Conservation (phyloP, 2,113 vertebrate genomes). For the Bos indicus region DNA sequence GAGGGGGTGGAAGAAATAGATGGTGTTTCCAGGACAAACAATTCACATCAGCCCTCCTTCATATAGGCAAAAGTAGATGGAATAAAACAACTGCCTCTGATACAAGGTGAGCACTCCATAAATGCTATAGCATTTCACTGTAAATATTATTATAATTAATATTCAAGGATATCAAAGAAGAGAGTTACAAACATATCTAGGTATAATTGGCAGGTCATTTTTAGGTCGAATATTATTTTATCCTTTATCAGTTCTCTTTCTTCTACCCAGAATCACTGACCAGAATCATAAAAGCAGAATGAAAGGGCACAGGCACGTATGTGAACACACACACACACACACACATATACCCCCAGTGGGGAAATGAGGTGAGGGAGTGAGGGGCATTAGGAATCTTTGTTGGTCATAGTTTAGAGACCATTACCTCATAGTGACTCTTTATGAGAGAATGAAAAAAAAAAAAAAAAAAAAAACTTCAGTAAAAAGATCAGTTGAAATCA, state of each 20-base stretch:
- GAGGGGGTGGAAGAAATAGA: background rate
- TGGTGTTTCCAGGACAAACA: background rate
- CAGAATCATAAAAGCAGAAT: background rate
- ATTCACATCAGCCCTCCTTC: background rate
- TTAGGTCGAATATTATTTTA: background rate
- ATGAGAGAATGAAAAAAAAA: background rate
- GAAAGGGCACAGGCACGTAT: background rate
- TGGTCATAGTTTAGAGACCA: background rate
- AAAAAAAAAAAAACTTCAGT: conserved; percentile 3
- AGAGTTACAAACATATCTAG: background rate
- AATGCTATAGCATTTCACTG: background rate
- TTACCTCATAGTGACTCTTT: conserved; percentile 7
- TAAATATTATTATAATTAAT: conserved; percentile 8
- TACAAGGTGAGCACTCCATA: background rate
- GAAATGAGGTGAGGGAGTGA: background rate
- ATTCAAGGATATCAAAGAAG: conserved; percentile 9
- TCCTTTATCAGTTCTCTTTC: background rate
- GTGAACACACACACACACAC: background rate
- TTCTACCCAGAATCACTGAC: background rate
- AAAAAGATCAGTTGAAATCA: conserved; percentile 43
- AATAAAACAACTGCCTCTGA: background rate
- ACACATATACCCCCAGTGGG: background rate
- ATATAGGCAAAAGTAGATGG: background rate
- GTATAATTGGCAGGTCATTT: background rate
- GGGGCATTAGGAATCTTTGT: conserved; percentile 13